Conservation (phyloP, 2,888 invertebrate genomes). For the Noctua janthina region DNA sequence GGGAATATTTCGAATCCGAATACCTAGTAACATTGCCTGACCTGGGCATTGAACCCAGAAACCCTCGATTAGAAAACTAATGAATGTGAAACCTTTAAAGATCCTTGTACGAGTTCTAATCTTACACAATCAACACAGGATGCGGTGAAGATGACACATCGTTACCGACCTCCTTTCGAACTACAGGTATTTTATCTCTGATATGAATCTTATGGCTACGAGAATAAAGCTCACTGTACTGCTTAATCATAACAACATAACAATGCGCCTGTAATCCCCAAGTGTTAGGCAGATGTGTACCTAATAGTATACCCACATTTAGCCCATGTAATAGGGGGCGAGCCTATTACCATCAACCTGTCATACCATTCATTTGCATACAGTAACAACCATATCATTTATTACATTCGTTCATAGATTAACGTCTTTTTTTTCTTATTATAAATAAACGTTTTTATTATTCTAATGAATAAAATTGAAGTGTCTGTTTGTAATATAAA, state of each 20-base stretch:
- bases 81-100: neutral
- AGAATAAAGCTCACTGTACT: neutral
- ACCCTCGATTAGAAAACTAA: neutral
- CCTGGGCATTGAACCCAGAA: too few species aligned
- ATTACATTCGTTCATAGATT: conserved; percentile 33
- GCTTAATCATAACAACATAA: too few species aligned
- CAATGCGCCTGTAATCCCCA: too few species aligned
- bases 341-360: too few species aligned
- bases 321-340: too few species aligned
- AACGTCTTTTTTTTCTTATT: too few species aligned
- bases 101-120: neutral
- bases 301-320: too few species aligned
- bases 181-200: neutral
- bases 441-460: conserved; percentile 14
- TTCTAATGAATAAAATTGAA: too few species aligned
- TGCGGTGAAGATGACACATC: conserved; percentile 15
- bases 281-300: too few species aligned
- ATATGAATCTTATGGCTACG: neutral
- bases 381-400: conserved; percentile 38
- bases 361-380: conserved; percentile 4
- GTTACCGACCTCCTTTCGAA: conserved; percentile 16
- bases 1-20: too few species aligned
- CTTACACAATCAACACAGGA: conserved; percentile 10
- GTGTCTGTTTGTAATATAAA: too few species aligned
- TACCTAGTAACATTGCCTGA: too few species aligned